phyloP scores from a whole-genome alignment of 2,797 vertebrate genomes.

The Coendou prehensilis region DNA sequence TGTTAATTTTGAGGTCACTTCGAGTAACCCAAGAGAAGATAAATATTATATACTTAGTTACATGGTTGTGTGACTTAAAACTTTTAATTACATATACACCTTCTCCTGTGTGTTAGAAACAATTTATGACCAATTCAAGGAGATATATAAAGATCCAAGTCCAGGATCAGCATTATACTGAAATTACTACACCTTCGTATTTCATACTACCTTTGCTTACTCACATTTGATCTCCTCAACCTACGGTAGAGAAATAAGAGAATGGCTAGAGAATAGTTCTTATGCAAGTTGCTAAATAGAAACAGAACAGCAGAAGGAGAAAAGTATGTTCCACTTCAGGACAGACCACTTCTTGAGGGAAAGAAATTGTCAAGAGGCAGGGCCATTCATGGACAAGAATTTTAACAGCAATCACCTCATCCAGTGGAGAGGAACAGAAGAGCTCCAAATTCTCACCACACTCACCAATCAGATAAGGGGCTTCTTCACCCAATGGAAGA shows the following conservation, averaged over 20 bases:
- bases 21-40: background rate
- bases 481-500: background rate
- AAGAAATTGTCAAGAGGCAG: background rate
- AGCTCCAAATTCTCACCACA: background rate
- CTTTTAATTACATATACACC: background rate
- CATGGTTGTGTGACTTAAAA: background rate
- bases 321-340: background rate
- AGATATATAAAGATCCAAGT: background rate
- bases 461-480: background rate
- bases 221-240: background rate
- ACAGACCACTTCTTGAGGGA: background rate
- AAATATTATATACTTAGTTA: background rate
- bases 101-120: background rate
- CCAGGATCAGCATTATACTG: background rate
- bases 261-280: background rate
- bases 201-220: background rate
- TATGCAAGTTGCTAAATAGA: background rate
- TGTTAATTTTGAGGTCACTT: background rate
- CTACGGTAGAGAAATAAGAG: background rate
- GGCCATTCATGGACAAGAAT: background rate
- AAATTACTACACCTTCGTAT: background rate
- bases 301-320: background rate
- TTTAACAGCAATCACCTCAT: background rate
- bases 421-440: background rate
- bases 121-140: background rate